A percentile compares a stretch with the other conserved stretches of the same genome.
Evolutionary conservation across 2,888 invertebrate species (phyloP).

Genomic region (Megalurothrips usitatus): DNA sequence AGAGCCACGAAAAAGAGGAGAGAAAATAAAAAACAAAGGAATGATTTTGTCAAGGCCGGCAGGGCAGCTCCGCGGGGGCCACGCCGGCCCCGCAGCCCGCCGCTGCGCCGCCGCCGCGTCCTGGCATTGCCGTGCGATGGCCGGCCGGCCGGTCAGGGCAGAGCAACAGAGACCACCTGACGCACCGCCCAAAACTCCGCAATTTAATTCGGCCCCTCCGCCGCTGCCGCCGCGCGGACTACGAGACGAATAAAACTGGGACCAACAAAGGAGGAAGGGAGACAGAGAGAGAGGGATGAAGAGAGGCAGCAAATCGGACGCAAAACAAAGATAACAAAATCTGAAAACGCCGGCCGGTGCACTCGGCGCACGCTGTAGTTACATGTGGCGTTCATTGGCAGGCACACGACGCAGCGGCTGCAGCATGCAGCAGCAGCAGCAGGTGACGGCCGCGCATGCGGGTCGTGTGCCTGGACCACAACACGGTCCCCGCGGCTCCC

Average conservation of each 20-base stretch:
- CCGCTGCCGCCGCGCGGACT: no score
- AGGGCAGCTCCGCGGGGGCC: conserved; percentile 33
- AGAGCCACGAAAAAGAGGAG: conserved; percentile 10
- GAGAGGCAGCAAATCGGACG: not conserved
- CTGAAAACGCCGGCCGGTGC: not conserved
- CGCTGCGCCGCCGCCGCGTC: conserved; percentile 40
- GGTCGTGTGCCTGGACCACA: no score
- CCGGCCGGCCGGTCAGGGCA: conserved; percentile 45
- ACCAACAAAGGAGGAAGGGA: not conserved
- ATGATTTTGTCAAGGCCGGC: conserved; percentile 23
- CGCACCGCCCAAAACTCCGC: conserved; percentile 30
- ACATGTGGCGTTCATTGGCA: no score
- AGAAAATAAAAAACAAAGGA: conserved; percentile 7
- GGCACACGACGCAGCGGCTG: no score
- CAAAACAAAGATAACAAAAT: not conserved
- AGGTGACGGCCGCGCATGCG: not conserved
- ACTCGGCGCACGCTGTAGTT: no score
- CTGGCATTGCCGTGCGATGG: conserved; percentile 38
- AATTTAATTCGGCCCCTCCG: conserved; percentile 2
- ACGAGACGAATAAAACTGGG: not conserved
- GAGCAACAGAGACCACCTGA: conserved; percentile 6
- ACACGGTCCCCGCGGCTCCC: no score
- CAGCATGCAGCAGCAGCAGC: not conserved
- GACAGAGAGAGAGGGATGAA: not conserved
- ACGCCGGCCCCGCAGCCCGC: conserved; percentile 43